Percentiles rank a stretch among this genome's conserved stretches.
These are phyloP conservation scores for Psittacula derbiana DNA, from an alignment of 2,797 vertebrate genomes.

Conservation along the genomic window DNA sequence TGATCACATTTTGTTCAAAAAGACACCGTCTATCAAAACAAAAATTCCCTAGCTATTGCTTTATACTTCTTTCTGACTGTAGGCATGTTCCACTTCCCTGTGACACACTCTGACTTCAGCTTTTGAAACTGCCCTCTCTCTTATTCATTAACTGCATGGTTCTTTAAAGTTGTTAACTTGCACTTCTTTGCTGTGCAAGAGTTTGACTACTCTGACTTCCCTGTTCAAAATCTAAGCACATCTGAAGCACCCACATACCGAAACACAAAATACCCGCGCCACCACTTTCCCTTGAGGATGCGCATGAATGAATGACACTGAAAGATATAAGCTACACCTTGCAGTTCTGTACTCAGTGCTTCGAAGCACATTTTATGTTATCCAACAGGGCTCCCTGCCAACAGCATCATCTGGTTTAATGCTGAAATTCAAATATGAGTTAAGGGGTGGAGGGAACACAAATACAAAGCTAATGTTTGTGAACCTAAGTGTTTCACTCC, in stretches of 20 bases:
- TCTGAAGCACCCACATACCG: not conserved
- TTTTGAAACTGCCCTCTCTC: not conserved
- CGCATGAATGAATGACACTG: not conserved
- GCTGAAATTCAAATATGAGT: not conserved
- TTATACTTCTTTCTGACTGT: not conserved
- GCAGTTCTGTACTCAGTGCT: not conserved
- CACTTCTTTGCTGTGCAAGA: not conserved
- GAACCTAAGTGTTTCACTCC: not conserved
- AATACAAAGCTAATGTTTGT: slow-evolving; percentile 24
- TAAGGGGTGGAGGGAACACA: not conserved
- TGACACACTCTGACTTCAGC: not conserved
- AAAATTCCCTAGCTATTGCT: not conserved
- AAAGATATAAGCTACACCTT: rapidly evolving
- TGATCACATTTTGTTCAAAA: not conserved
- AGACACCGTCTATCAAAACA: not conserved
- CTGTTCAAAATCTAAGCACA: not conserved
- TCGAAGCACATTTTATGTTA: not conserved
- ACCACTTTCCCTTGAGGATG: not conserved
- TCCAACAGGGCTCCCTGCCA: not conserved
- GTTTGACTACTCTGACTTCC: not conserved
- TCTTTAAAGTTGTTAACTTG: not conserved
- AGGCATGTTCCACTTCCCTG: not conserved
- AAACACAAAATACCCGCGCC: not conserved
- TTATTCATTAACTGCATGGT: not conserved
- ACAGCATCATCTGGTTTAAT: not conserved